A percentile compares a stretch with the other conserved stretches of the same genome.
Conservation (phyloP, 2,113 vertebrate species). For the Leptodactylus fuscus region DNA sequence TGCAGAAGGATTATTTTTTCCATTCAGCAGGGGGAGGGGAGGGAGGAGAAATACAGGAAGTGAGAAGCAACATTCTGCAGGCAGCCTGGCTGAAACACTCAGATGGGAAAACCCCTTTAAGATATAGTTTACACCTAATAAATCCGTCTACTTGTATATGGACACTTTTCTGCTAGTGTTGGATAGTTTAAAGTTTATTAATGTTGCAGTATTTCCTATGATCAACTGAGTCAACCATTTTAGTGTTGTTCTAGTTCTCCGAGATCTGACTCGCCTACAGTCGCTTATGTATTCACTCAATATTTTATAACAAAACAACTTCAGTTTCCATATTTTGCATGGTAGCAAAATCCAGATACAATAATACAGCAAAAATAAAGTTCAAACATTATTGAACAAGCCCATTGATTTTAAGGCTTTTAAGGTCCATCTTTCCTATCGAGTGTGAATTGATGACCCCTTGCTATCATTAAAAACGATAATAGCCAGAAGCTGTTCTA, state of each 20-base stretch:
- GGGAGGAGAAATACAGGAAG: too few species aligned
- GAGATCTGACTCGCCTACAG: background rate
- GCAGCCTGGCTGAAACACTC: too few species aligned
- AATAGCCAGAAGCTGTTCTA: conserved; percentile 1
- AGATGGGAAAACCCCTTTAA: too few species aligned
- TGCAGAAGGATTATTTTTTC: too few species aligned
- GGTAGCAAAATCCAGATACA: conserved; percentile 7
- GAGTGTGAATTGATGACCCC: conserved; percentile 8
- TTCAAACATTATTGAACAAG: conserved; percentile 19
- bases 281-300: background rate
- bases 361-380: background rate
- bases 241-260: too few species aligned
- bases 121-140: too few species aligned
- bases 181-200: background rate
- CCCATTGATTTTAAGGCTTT: conserved; percentile 19
- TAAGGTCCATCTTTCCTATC: conserved; percentile 5
- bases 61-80: too few species aligned
- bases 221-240: too few species aligned
- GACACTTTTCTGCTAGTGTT: background rate
- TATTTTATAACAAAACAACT: background rate
- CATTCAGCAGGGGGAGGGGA: too few species aligned
- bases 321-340: background rate
- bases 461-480: conserved; percentile 19
- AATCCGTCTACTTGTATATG: background rate
- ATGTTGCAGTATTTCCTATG: too few species aligned